Evolutionary conservation across 2,888 invertebrate species (phyloP), one percentile per base, ranked within the genome.

Genomic region (Enchytraeus crypticus): DNA sequence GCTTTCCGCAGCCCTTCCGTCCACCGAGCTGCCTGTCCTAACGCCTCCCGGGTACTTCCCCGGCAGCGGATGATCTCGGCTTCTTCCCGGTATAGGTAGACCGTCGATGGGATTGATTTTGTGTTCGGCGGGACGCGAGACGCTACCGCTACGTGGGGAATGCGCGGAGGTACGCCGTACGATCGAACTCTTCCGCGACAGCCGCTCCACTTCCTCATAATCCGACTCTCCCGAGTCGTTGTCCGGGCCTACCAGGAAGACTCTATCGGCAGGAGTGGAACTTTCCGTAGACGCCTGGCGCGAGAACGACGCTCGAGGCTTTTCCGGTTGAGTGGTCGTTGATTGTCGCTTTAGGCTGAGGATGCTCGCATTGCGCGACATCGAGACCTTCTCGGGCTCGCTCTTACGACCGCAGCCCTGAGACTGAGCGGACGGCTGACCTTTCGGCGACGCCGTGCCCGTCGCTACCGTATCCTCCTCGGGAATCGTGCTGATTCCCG

Each of bases 161-260:
- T 54, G 32, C 38, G 33, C 26, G 23, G 43, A 30, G 18, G 45
- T 34, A 4, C 38, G 43, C 27, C 56, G 45, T n/a, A 33, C 34
- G 14, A 27, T 32, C 26, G 47, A 49, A 30, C 51, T 60, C 43
- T 59, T 61, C 30, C 57, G 45, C 21, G 61, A 45, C 47, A 64
- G 45, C 27, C 59, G 45, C 18, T 51, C 51, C 21, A 63, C 60
- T 27, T 63, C 62, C 26, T 63, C 62, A 0, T 60, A 60, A 45
- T 64, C 64, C 1, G 60, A 60, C 30, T 64, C 64, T 1, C 53
- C 61, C 1, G 59, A 59, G 55, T 63, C 63, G 43, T 60, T 30
- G 53, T 63, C 63, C n/a, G 56, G 56, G 27, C 53, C 61, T 29
- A 61, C 57, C 5, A 61, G 34, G 33, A 61, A 61, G 18, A 53